Percentiles rank a stretch among this genome's conserved stretches.
phyloP scores from a whole-genome alignment of 1,140 invertebrate genomes.

The Drosophila trapezifrons region DNA sequence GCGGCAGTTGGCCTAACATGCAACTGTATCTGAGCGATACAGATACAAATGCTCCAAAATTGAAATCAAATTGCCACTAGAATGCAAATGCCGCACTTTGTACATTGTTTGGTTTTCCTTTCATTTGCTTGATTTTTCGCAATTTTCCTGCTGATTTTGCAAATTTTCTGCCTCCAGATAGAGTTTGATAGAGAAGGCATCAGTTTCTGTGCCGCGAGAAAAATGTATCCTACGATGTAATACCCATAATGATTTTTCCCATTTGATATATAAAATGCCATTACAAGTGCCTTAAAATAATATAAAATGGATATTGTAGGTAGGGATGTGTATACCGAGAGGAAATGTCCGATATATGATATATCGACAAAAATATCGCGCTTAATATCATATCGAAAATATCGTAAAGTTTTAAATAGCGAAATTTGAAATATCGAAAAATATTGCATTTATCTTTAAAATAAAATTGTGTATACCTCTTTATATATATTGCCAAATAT shows the following conservation, averaged over 20 bases:
- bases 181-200: constrained; percentile 4
- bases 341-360: too few relatives aligned
- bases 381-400: too few relatives aligned
- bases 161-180: constrained; percentile 40
- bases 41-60: constrained; percentile 52
- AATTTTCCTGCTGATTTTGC: constrained; percentile 70
- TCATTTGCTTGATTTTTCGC: constrained; percentile 33
- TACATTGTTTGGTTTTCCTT: constrained; percentile 48
- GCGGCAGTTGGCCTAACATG: constrained; percentile 55
- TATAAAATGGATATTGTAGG: background rate
- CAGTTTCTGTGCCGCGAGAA: constrained; percentile 12
- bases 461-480: too few relatives aligned
- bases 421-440: too few relatives aligned
- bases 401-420: too few relatives aligned
- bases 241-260: too few relatives aligned
- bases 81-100: constrained; percentile 60
- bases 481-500: too few relatives aligned
- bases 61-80: constrained; percentile 69
- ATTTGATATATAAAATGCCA: too few relatives aligned
- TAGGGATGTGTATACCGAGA: too few relatives aligned
- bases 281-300: too few relatives aligned
- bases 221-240: background rate
- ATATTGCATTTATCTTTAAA: too few relatives aligned
- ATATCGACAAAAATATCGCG: too few relatives aligned
- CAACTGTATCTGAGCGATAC: constrained; percentile 39